Percentiles rank a stretch among this genome's conserved stretches.
Conservation (phyloP, 2,888 invertebrate species). For the Disparrhopalites patrizii region DNA sequence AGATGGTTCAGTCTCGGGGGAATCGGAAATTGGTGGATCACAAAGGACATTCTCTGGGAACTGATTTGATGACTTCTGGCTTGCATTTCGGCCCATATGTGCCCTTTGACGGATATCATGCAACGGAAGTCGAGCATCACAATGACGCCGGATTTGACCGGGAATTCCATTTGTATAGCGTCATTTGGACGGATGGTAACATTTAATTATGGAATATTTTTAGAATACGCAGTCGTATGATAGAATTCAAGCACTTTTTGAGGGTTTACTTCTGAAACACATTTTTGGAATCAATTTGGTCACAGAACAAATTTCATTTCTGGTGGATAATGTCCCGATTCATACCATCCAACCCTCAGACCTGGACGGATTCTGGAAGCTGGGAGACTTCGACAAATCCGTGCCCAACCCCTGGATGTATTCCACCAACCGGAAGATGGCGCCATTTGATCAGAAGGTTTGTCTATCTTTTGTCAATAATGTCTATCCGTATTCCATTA, state of each 20-base stretch:
- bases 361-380: slow-evolving; percentile 65
- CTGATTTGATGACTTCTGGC: slow-evolving; percentile 59
- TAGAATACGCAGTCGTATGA: too few species aligned
- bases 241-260: too few species aligned
- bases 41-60: slow-evolving; percentile 56
- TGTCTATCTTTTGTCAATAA: too few species aligned
- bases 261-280: too few species aligned
- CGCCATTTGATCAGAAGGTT: slow-evolving; percentile 69
- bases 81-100: slow-evolving; percentile 66
- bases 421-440: slow-evolving; percentile 58
- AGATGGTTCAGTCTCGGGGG: slow-evolving; percentile 66
- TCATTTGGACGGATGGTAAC: slow-evolving; percentile 65
- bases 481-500: too few species aligned
- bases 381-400: slow-evolving; percentile 56
- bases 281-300: slow-evolving; percentile 28
- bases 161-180: slow-evolving; percentile 63
- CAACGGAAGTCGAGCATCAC: slow-evolving; percentile 50
- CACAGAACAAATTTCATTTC: slow-evolving; percentile 12
- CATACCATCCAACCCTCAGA: slow-evolving; percentile 57
- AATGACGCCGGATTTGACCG: slow-evolving; percentile 52
- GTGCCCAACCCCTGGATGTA: slow-evolving; percentile 51
- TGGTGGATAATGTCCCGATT: slow-evolving; percentile 56
- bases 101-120: slow-evolving; percentile 56
- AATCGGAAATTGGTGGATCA: slow-evolving; percentile 55
- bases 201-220: too few species aligned